Base-by-base conservation (phyloP, 2,797 vertebrate genomes). In the Spea hammondii region DNA sequence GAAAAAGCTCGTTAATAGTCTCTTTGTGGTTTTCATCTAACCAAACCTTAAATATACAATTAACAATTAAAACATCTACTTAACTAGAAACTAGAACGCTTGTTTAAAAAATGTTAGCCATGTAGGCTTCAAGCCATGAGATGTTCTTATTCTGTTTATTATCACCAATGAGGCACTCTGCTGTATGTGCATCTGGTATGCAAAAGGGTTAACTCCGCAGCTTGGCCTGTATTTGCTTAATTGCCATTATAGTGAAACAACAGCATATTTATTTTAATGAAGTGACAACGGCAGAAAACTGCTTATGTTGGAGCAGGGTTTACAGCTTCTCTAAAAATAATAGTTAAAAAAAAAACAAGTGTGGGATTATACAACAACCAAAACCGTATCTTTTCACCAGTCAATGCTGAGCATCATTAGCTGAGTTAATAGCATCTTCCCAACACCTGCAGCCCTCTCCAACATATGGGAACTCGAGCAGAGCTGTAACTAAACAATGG, bases 341-440 rank as follows among this genome's bases (percentile, higher is more conserved):
- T 48, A 55, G 65, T 47, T 10, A 53, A 8, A 49, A 48, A 57
- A 74, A 74, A 70, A 55, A 53, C 65, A 67, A 53, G 10, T n/a
- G 54, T 14, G 32, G 17, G 8, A 73, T 73, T 51, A 60, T 73
- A 54, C 44, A 59, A 59, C n/a, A 51, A 72, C 45, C 71, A 14
- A 17, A 70, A 14, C 53, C 10, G 32, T 64, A 14, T 68, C 13
- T 69, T 48, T 79, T 74, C 65, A 46, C 57, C 48, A 32, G 47
- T 70, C 72, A 70, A 47, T 32, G 55, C 71, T 70, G 72, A 74
- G 78, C 55, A 65, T 74, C 72, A 79, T 79, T 79, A 79, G 49
- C 44, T 11, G 65, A 79, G 78, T 74, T 79, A 79, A 79, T 74
- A 79, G 66, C 53, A 67, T 79, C 65, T 65, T 65, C 50, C 54